A percentile compares a stretch with the other conserved stretches of the same genome.
phyloP scores from a whole-genome alignment of 2,888 invertebrate genomes.

The Melanophora roralis region DNA sequence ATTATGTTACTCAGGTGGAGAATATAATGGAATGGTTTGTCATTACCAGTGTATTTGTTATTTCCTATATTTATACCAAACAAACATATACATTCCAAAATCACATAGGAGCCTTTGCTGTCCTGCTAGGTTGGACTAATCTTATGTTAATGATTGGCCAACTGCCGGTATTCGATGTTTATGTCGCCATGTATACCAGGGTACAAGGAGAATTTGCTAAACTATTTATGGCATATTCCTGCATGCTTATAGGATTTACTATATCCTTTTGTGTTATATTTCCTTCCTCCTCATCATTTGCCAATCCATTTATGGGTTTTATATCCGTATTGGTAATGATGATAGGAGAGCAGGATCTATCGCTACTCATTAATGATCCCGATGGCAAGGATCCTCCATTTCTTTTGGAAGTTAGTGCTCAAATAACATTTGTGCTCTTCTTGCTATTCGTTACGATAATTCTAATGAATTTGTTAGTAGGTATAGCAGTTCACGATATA shows the following conservation, averaged over 20 bases:
- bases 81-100: conserved; percentile 89
- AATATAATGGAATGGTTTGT: conserved; percentile 94
- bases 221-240: conserved; percentile 90
- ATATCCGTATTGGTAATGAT: conserved; percentile 92
- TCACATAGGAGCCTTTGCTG: conserved; percentile 91
- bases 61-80: conserved; percentile 88
- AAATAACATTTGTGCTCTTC: conserved; percentile 88
- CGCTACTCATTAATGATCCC: conserved; percentile 85
- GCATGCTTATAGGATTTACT: conserved; percentile 90
- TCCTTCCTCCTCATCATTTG: conserved; percentile 88
- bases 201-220: conserved; percentile 92
- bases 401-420: conserved; percentile 87
- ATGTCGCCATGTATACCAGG: conserved; percentile 93
- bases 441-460: conserved; percentile 90
- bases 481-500: conserved; percentile 92
- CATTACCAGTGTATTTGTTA: conserved; percentile 88
- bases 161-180: conserved; percentile 90
- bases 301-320: conserved; percentile 89
- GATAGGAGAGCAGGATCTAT: conserved; percentile 90
- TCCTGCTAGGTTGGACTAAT: conserved; percentile 91
- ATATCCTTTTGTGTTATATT: conserved; percentile 93
- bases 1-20: conserved; percentile 89
- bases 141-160: conserved; percentile 95
- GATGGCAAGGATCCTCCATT: conserved; percentile 87
- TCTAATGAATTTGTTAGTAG: conserved; percentile 90